phyloP scores from a whole-genome alignment of 2,888 invertebrate genomes.

The Argyresthia goedartella region DNA sequence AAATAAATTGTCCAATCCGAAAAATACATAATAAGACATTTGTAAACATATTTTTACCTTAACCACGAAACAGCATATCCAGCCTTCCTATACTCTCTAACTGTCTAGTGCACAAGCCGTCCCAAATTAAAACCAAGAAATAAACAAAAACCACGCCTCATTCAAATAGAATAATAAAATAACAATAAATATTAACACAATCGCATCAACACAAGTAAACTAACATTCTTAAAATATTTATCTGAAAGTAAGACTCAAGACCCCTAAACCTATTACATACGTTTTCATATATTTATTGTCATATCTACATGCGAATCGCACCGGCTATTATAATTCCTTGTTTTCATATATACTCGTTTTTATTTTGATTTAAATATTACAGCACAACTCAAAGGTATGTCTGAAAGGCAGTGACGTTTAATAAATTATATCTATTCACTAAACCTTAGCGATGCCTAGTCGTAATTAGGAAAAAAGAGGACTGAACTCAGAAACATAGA shows the following conservation, averaged over 20 bases:
- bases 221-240: background rate
- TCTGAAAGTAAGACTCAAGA: background rate
- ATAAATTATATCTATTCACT: background rate
- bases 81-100: too few relatives aligned
- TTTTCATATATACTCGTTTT: too few relatives aligned
- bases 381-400: constrained; percentile 3
- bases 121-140: background rate
- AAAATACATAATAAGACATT: too few relatives aligned
- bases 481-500: too few relatives aligned
- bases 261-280: constrained; percentile 11
- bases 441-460: too few relatives aligned
- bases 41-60: too few relatives aligned
- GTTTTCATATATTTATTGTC: constrained; percentile 33
- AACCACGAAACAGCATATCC: too few relatives aligned
- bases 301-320: constrained; percentile 22
- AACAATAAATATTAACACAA: background rate
- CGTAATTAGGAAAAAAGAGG: too few relatives aligned
- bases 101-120: background rate
- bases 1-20: too few relatives aligned
- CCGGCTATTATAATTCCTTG: background rate
- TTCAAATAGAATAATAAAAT: background rate
- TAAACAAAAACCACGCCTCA: background rate
- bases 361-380: background rate
- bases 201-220: background rate
- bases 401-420: constrained; percentile 2